Base-by-base conservation (phyloP, 2,888 invertebrate species). In the Cryptophagus acutangulus region DNA sequence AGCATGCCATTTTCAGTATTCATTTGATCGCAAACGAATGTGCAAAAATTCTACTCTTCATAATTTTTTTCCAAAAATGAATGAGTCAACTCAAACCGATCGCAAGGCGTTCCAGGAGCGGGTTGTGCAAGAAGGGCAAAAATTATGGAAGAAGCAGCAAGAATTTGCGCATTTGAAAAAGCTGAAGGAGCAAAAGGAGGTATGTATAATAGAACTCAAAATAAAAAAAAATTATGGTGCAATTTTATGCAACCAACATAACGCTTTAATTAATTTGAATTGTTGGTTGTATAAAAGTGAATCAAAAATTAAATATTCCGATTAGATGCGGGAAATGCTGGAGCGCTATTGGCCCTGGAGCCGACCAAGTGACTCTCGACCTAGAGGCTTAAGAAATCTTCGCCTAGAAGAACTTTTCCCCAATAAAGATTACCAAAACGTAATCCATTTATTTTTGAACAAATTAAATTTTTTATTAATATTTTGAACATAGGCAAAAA, bases 321-420 rank as follows among this genome's bases (percentile, higher is more conserved):
- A 29, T 51, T 52, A 82, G 82, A 71, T 80, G 48, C 78, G 78
- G 40, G 77, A 78, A 57, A 79, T 85, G 71, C 75, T 84, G 69
- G 75, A 79, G 43, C 78, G 77, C 49, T 86, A 84, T 63, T 82
- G 82, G 69, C 87, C 88, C 4, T 88, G 86, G 84, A 86, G 86
- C 2, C 75, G 78, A 42, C 43, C 43, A 1, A 46, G 10, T 5
- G 51, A 59, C 20, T 53, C 52, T 16, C 62, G 63, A 54, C 65
- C 67, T 3, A 51, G 68, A 40, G 77, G 86, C 13, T 79, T 82
- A 59, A 76, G 79, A 55, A 82, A 87, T 59, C 74, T 87, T 17
- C 76, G 79, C 31, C 70, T 79, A 43, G 76, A 78, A 35, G 84
- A 81, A 40, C 71, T 83, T 41, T 79, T 77, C 60, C 82, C 83